These are phyloP conservation scores for Tipula confusa DNA, from an alignment of 2,888 invertebrate genomes.

Conservation along the genomic window DNA sequence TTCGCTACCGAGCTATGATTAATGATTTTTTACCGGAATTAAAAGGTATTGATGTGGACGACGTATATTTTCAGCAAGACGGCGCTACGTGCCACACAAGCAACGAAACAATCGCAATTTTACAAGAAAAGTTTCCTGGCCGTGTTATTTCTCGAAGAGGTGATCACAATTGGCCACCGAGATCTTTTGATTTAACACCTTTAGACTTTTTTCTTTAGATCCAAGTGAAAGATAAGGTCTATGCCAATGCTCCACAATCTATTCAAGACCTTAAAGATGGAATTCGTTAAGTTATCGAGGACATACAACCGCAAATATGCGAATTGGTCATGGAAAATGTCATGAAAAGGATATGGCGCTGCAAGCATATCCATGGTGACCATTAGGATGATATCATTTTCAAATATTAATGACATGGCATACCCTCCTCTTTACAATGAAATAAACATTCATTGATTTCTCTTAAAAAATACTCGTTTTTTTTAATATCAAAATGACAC, in stretches of 20 bases:
- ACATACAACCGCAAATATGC: neutral
- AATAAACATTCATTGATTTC: no score
- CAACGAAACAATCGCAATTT: neutral
- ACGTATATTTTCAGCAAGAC: slow-evolving; percentile 21
- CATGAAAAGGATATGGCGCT: no score
- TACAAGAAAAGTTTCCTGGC: neutral
- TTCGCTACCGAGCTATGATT: no score
- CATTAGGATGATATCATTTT: no score
- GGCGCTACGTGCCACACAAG: slow-evolving; percentile 28
- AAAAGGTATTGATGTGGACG: slow-evolving; percentile 14
- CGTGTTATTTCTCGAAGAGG: neutral
- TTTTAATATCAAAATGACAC: no score
- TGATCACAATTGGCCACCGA: neutral
- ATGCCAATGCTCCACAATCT: neutral
- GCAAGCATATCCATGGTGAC: no score
- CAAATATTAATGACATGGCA: no score
- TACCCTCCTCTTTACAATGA: no score
- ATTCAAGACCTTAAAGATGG: neutral
- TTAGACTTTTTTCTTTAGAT: neutral
- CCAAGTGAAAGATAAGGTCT: neutral
- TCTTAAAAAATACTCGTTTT: no score
- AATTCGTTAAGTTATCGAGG: neutral
- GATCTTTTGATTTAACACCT: neutral
- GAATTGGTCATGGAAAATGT: no score
- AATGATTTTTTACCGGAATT: no score